Evolutionary conservation across 2,888 invertebrate species (phyloP), one percentile per base, ranked within the genome.

Genomic region (Rhagonycha lutea): DNA sequence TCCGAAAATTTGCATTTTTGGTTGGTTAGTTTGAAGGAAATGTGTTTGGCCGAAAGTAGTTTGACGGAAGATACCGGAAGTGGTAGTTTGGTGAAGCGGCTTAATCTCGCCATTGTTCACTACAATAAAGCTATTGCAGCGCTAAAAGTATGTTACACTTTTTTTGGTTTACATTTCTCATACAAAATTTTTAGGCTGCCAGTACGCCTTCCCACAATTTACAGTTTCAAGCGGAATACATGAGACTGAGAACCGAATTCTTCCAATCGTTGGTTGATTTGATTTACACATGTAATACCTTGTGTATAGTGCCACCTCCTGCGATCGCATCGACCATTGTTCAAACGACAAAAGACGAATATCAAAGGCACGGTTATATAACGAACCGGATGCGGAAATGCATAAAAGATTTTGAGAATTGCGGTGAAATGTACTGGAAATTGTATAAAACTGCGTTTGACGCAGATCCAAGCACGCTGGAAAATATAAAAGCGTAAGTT

Each of bases 1-100:
- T 95, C 95, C 32, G 98, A 98, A 84, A 94, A 96, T 82, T 92
- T 95, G 68, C 95, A 97, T 84, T 96, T 96, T 84, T 98, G 97
- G 94, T 87, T 98, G 71, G 91, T 93, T 0, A 94, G 95, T 0
- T 87, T 98, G n/a, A 91, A 94, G 78, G 91, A 94, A 77, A 91
- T 95, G 79, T 93, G 94, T 0, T 90, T 90, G 69, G 95, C 94
- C 0, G 96, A 96, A 86, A 91, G 93, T 12, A 89, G 90, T 70
- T 88, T 95, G 0, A 88, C 89, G 79, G 89, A 88, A 76, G 87
- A 89, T 0, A 68, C 61, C 18, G 61, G 67, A 68, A 62, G 67
- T 23, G 80, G 80, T 61, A 84, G 81, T 14, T 77, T 92, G 69
- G 89, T 90, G 3, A 85, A 89, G 60, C 88, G 90, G 80, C 85